Base-by-base conservation (phyloP, 2,888 invertebrate genomes). In the Amphipoea oculea region DNA sequence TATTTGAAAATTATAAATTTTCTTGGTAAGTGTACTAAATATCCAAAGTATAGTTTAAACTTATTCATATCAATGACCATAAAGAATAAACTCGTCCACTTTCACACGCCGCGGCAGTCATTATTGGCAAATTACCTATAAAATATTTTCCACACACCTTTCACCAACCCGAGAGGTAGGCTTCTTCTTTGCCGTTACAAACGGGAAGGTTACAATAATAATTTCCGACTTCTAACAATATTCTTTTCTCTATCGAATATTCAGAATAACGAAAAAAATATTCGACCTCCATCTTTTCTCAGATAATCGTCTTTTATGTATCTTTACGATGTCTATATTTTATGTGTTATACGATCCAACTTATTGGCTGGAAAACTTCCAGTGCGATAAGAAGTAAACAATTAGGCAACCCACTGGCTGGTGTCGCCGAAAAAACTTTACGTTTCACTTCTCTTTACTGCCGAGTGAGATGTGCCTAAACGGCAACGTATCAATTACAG, bases 401-500 rank as follows among this genome's bases (percentile, higher is more conserved):
- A 90, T 88, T 90, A 90, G 79, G 60, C 76, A 82, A 72, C 23
- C 76, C 81, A 86, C 48, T 87, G 75, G 66, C 77, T 78, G 62
- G 73, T 63, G 73, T 72, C 29, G 69, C 29, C 54, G 17, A 76
- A 84, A 83, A 89, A 85, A 88, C 72, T 76, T 82, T 75, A 87
- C 82, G 88, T 84, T 78, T 88, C 84, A 82, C 81, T 86, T 83
- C 73, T 60, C 84, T 90, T 89, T 89, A 89, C 80, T 70, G 29
- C 86, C 29, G 68, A 68, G 63, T 81, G 66, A 80, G 83, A 84
- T 84, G 81, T 78, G 79, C 79, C 87, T 78, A 81, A 89, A 87
- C 89, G 85, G 78, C 73, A 83, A 92, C 89, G 92, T 92, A 92
- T 92, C 93, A 93, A 93, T 93, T 93, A 93, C 91, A 88, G 86